Percentiles rank a stretch among this genome's conserved stretches.
phyloP scores from a whole-genome alignment of 2,113 vertebrate species.

The Pionites leucogaster region DNA sequence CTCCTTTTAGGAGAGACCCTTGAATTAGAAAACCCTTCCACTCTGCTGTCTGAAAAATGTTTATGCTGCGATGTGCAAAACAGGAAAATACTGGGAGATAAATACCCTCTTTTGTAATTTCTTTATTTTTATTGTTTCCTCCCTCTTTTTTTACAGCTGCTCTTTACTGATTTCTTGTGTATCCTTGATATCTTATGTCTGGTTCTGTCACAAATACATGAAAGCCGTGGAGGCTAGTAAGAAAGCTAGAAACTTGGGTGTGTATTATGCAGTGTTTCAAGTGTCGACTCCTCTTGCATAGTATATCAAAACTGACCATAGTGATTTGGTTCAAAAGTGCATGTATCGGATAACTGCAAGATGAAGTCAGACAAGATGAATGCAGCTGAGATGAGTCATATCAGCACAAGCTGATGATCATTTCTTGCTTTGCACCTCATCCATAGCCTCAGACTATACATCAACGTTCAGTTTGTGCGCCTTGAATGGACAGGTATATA shows the following conservation, averaged over 20 bases:
- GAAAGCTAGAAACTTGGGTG: not conserved
- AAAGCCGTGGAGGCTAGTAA: not conserved
- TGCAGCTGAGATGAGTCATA: not conserved
- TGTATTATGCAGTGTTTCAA: not conserved
- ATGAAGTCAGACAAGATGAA: not conserved
- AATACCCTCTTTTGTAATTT: not conserved
- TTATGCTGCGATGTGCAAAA: not conserved
- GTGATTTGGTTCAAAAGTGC: not conserved
- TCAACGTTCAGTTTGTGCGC: not conserved
- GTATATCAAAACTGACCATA: not conserved
- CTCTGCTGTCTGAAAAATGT: not conserved
- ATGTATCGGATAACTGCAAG: not conserved
- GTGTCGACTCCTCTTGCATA: rapidly evolving
- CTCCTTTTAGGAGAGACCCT: not conserved
- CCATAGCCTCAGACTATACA: not conserved
- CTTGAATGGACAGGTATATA: not conserved
- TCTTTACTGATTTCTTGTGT: not conserved
- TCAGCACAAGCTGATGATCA: not conserved
- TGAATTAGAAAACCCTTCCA: not conserved
- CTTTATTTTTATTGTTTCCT: not conserved
- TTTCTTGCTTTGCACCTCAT: not conserved
- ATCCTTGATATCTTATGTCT: not conserved
- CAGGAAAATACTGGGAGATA: not conserved
- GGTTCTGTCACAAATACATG: not conserved
- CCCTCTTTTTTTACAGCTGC: not conserved